Conservation (phyloP, 92 coral and sea anemone genomes). For the Heliopora coerulea region DNA sequence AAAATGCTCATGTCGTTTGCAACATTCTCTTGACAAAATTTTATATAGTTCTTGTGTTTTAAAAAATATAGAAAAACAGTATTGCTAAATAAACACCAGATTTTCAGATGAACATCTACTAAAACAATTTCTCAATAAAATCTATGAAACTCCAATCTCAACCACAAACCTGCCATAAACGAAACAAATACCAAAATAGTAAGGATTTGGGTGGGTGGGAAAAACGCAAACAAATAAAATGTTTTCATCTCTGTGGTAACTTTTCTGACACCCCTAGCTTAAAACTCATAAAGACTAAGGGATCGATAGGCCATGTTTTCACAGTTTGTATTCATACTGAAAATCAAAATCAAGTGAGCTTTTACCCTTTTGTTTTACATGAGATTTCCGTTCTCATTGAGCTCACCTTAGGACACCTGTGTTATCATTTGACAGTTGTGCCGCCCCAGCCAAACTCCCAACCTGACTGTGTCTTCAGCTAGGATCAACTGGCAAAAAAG, state of each 20-base stretch:
- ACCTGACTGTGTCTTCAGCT: slow-evolving; percentile 61
- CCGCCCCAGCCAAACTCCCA: slow-evolving; percentile 70
- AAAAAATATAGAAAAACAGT: no score
- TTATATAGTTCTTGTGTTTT: no score
- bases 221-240: not conserved
- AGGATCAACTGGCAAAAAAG: slow-evolving; percentile 40
- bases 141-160: no score
- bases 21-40: no score
- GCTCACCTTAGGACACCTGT: slow-evolving; percentile 68
- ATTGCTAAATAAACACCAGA: no score
- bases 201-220: no score
- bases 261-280: slow-evolving; percentile 47
- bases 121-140: no score
- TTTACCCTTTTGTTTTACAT: slow-evolving; percentile 45
- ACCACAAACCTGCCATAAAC: no score
- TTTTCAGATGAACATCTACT: no score
- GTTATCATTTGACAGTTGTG: slow-evolving; percentile 57
- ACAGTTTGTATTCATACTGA: slow-evolving; percentile 54
- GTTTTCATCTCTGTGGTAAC: slow-evolving; percentile 36
- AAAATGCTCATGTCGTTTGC: no score
- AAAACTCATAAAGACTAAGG: slow-evolving; percentile 43
- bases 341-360: slow-evolving; percentile 51
- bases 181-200: no score
- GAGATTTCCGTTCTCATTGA: slow-evolving; percentile 57
- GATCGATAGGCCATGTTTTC: slow-evolving; percentile 53